These are phyloP conservation scores for Mesitornis unicolor DNA, from an alignment of 2,113 vertebrate species.

Conservation along the genomic window DNA sequence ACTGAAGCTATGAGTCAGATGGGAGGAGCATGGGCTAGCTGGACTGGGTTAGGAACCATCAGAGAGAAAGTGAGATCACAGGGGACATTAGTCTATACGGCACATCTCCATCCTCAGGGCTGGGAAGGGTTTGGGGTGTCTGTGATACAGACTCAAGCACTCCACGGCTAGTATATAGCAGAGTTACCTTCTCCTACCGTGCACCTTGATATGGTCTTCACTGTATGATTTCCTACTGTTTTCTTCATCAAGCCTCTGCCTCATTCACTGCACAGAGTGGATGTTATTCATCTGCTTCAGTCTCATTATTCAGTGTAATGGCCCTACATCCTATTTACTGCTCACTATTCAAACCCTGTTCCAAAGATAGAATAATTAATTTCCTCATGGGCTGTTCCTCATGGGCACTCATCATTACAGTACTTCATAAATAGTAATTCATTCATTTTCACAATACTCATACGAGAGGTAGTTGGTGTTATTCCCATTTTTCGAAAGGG, in stretches of 20 bases:
- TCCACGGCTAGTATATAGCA: not conserved
- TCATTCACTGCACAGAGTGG: not conserved
- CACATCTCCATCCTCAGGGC: not conserved
- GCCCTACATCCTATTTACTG: slow-evolving; percentile 56
- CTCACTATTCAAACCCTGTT: slow-evolving; percentile 58
- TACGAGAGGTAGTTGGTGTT: not conserved
- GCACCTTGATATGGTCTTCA: not conserved
- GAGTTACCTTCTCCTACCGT: not conserved
- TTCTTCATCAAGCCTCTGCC: not conserved
- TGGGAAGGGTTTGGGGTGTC: not conserved
- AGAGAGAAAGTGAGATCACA: not conserved
- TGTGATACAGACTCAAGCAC: too few relatives aligned
- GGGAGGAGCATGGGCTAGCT: slow-evolving; percentile 36
- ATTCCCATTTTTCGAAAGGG: slow-evolving; percentile 4
- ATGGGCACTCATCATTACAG: slow-evolving; percentile 61
- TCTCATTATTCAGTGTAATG: slow-evolving; percentile 55
- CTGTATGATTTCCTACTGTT: not conserved
- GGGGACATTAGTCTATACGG: not conserved
- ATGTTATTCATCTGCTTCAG: slow-evolving; percentile 15
- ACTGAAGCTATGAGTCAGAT: slow-evolving; percentile 48
- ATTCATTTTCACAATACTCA: slow-evolving; percentile 57
- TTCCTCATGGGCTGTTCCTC: slow-evolving; percentile 60
- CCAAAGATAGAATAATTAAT: slow-evolving; percentile 64
- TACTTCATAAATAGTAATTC: slow-evolving; percentile 64
- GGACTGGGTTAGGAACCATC: not conserved